Conservation (phyloP, 2,888 invertebrate genomes). For the Prionchulus punctatus region DNA sequence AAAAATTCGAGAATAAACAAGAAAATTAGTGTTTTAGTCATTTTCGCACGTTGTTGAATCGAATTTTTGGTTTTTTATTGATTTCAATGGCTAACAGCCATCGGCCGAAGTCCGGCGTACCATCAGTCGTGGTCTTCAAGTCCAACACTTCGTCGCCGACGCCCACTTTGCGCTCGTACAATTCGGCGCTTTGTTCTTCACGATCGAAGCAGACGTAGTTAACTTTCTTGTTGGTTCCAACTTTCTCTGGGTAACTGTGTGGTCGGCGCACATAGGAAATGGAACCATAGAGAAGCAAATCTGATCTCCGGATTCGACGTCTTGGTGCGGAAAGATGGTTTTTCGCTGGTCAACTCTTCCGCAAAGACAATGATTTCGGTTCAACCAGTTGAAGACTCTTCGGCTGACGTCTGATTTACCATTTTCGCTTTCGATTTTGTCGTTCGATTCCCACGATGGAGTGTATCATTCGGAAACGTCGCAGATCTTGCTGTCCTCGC, state of each 20-base stretch:
- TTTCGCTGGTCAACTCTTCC: neutral
- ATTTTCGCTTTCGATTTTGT: neutral
- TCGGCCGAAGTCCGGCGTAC: too few relatives aligned
- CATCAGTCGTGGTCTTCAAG: too few relatives aligned
- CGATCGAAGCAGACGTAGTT: slow-evolving; percentile 20
- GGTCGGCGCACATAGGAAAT: slow-evolving; percentile 8
- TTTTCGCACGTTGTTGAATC: too few relatives aligned
- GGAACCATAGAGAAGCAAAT: slow-evolving; percentile 12
- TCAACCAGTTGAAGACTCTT: neutral
- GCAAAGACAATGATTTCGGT: neutral
- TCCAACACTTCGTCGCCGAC: too few relatives aligned
- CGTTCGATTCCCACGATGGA: neutral
- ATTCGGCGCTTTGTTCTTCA: neutral
- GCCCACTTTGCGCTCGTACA: slow-evolving; percentile 15
- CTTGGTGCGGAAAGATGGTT: slow-evolving; percentile 4
- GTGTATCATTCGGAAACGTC: too few relatives aligned
- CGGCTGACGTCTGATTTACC: neutral
- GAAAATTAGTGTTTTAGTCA: too few relatives aligned
- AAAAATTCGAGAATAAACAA: too few relatives aligned
- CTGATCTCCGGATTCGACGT: slow-evolving; percentile 8
- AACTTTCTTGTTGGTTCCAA: slow-evolving; percentile 12
- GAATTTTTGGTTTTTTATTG: too few relatives aligned
- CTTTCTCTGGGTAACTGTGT: neutral
- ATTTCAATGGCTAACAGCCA: too few relatives aligned
- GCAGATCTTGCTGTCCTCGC: too few relatives aligned